A percentile compares a stretch with the other conserved stretches of the same genome.
phyloP scores from a whole-genome alignment of 2,888 invertebrate species.

The Cheilosia pagana region DNA sequence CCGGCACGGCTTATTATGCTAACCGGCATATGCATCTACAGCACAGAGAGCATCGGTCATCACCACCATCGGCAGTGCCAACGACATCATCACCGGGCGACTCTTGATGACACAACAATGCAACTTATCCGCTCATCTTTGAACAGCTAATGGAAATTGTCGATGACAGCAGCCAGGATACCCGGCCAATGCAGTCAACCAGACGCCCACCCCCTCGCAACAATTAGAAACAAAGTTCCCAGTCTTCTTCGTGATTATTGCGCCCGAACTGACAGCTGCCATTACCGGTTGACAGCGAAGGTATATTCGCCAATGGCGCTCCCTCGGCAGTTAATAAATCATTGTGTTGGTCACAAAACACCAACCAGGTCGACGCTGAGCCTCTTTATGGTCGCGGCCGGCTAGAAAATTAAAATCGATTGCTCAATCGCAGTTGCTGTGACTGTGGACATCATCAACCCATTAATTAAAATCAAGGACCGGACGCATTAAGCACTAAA shows the following conservation, averaged over 20 bases:
- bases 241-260: constrained; percentile 45
- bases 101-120: constrained; percentile 48
- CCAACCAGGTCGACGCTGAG: constrained; percentile 5
- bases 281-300: constrained; percentile 42
- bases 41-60: constrained; percentile 52
- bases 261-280: constrained; percentile 37
- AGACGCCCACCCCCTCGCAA: constrained; percentile 32
- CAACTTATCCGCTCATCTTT: constrained; percentile 52
- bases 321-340: constrained; percentile 70
- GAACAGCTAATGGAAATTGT: constrained; percentile 23
- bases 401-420: constrained; percentile 19
- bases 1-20: constrained; percentile 44
- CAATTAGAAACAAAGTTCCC: constrained; percentile 31
- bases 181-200: constrained; percentile 10
- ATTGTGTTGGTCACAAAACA: constrained; percentile 46
- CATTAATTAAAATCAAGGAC: constrained; percentile 74
- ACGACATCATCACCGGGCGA: constrained; percentile 27
- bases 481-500: constrained; percentile 53
- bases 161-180: constrained; percentile 31
- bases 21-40: constrained; percentile 7
- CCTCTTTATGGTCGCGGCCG: constrained; percentile 31
- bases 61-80: constrained; percentile 30
- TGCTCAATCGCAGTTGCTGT: constrained; percentile 46
- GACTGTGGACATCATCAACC: constrained; percentile 51
- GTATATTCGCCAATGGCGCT: constrained; percentile 43